Conservation (phyloP, 2,113 vertebrate species). For the Hippocampus mohnikei region DNA sequence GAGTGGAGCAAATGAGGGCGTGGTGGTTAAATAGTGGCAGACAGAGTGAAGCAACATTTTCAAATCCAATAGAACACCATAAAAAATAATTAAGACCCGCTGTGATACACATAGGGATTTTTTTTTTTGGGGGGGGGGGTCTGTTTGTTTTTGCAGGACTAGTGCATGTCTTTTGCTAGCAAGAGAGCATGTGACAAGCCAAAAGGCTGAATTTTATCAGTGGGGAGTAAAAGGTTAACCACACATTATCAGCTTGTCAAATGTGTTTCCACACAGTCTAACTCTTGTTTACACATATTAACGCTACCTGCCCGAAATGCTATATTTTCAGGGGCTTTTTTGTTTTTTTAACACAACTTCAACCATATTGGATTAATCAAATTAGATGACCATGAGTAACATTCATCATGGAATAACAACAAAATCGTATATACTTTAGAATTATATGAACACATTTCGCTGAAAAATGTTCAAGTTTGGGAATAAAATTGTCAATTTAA, state of each 20-base stretch:
- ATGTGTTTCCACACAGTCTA: conserved; percentile 6
- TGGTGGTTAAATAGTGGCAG: conserved; percentile 34
- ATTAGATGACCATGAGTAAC: no score
- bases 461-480: no score
- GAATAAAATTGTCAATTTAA: no score
- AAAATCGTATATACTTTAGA: neutral
- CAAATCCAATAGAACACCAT: neutral
- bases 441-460: no score
- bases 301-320: conserved; percentile 9
- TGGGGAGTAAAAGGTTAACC: conserved; percentile 54
- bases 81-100: neutral
- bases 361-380: neutral
- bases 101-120: neutral
- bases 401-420: neutral
- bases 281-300: neutral
- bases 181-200: conserved; percentile 13
- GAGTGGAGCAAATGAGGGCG: conserved; percentile 55
- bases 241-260: conserved; percentile 39
- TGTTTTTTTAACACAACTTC: conserved; percentile 6
- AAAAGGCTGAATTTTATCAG: conserved; percentile 27
- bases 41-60: conserved; percentile 17
- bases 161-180: neutral
- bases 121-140: no score
- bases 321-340: neutral
- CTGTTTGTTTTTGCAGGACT: neutral